Evolutionary conservation across 2,888 invertebrate species (phyloP).

Genomic region (Macroteleia sp.): DNA sequence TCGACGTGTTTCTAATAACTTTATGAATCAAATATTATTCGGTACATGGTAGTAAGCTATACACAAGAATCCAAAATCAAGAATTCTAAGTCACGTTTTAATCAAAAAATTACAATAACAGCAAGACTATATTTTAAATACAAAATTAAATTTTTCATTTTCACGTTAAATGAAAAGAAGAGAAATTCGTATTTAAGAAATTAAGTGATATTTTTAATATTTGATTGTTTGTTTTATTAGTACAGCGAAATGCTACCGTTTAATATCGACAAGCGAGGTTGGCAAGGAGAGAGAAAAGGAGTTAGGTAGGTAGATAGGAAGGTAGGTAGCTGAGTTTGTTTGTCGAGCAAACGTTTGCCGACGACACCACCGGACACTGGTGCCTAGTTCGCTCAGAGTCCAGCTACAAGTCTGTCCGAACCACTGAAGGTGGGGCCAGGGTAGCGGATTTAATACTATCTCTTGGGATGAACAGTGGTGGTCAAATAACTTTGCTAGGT

Average conservation of each 20-base stretch:
- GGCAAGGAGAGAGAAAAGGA: constrained; percentile 26
- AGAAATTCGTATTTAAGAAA: too few relatives aligned
- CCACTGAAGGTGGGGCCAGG: constrained; percentile 72
- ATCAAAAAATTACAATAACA: too few relatives aligned
- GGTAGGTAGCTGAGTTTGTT: constrained; percentile 80
- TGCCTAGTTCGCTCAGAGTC: constrained; percentile 78
- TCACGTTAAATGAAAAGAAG: too few relatives aligned
- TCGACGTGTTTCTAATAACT: too few relatives aligned
- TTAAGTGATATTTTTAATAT: too few relatives aligned
- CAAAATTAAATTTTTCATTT: too few relatives aligned
- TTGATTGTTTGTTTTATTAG: constrained; percentile 76
- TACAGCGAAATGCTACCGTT: constrained; percentile 77
- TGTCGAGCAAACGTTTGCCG: constrained; percentile 84
- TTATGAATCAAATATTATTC: too few relatives aligned
- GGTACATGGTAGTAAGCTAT: too few relatives aligned
- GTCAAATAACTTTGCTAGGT: constrained; percentile 82
- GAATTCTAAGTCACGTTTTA: too few relatives aligned
- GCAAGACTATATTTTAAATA: too few relatives aligned
- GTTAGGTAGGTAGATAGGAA: constrained; percentile 47
- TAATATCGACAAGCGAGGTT: constrained; percentile 53
- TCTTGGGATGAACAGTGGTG: constrained; percentile 81
- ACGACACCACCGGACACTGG: constrained; percentile 83
- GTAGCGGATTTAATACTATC: constrained; percentile 81
- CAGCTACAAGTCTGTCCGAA: constrained; percentile 80
- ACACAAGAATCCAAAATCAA: too few relatives aligned